Base-by-base conservation (phyloP, 1,140 invertebrate species). In the Heliconius hewitsoni region DNA sequence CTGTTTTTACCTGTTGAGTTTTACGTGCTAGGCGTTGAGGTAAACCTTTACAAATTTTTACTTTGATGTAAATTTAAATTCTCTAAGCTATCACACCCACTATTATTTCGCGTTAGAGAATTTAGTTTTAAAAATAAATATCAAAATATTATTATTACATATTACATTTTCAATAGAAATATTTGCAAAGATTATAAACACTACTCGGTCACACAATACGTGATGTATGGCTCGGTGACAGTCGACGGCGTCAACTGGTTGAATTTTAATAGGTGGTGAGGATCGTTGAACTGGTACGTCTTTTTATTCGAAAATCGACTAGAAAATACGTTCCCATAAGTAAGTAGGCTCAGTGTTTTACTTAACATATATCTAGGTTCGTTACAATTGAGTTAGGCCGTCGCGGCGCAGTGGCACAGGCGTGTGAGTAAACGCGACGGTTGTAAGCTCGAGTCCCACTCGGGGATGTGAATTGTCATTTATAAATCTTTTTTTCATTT, bases 181-280 rank as follows among this genome's bases (percentile, higher is more conserved):
- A 4, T 66, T 66, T 66, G 11, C 27, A 13, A 66, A 30, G 60
- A 16, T 66, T 66, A 66, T 66, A 66, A 66, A 66, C 55, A 30
- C 60, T 3, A 66, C 13, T 66, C 60, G 11, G 27, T 9, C 27
- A 30, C 8, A 66, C 72, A 74, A 30, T 34, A 18, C 39, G 8
- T 37, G 73, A 27, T 73, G 73, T 50, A 71, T 70, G 46, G 73
- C 57, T 42, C 46, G 74, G 78, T 74, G 73, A 77, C 78, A 82
- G 81, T 80, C 78, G 81, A 80, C 81, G 77, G 76, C 60, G 73
- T 70, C 73, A 76, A 55, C 78, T 78, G 39, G 55, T 34, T 79
- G 81, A 79, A 82, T 82, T 76, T 79, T 82, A 82, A 82, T 79
- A 72, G 78, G 76, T 60, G 42, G 71, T 79, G 75, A 75, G 34